Percentiles rank a stretch among this genome's conserved stretches.
Conservation (phyloP, 2,888 invertebrate genomes). For the Agonum fuliginosum region DNA sequence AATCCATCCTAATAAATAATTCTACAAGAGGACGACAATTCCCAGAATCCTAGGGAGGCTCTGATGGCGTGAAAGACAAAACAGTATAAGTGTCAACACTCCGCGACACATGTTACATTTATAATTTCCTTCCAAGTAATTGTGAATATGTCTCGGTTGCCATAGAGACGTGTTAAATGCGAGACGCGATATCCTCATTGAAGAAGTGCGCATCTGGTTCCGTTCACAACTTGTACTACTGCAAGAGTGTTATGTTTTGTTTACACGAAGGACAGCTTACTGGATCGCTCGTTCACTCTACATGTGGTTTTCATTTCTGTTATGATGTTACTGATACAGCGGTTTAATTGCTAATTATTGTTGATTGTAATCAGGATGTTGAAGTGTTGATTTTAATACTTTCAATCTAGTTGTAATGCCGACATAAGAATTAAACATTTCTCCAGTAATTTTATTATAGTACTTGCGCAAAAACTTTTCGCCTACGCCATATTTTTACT, state of each 20-base stretch:
- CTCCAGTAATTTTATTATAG: too few relatives aligned
- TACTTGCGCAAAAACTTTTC: too few relatives aligned
- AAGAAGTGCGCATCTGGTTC: conserved; percentile 28
- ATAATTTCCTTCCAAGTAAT: conserved; percentile 35
- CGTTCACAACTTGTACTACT: conserved; percentile 39
- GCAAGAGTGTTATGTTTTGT: conserved; percentile 43
- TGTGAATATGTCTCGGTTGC: conserved; percentile 44
- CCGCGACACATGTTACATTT: conserved; percentile 46
- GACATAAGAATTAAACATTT: too few relatives aligned
- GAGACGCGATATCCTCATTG: conserved; percentile 10
- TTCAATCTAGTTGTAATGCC: too few relatives aligned
- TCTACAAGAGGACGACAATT: conserved; percentile 41
- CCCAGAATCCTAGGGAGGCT: conserved; percentile 11
- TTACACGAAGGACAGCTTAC: conserved; percentile 27
- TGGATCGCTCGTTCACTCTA: conserved; percentile 35
- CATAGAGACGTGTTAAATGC: conserved; percentile 43
- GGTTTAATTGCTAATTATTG: conserved; percentile 49
- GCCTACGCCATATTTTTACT: too few relatives aligned
- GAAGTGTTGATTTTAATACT: conserved; percentile 50
- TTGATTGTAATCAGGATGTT: conserved; percentile 38
- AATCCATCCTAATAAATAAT: conserved; percentile 42
- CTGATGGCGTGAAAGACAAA: conserved; percentile 48
- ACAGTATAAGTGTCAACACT: conserved; percentile 19
- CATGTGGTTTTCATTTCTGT: conserved; percentile 47
- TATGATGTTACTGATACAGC: conserved; percentile 39